Conservation (phyloP, 2,113 vertebrate genomes). For the Alces alces region DNA sequence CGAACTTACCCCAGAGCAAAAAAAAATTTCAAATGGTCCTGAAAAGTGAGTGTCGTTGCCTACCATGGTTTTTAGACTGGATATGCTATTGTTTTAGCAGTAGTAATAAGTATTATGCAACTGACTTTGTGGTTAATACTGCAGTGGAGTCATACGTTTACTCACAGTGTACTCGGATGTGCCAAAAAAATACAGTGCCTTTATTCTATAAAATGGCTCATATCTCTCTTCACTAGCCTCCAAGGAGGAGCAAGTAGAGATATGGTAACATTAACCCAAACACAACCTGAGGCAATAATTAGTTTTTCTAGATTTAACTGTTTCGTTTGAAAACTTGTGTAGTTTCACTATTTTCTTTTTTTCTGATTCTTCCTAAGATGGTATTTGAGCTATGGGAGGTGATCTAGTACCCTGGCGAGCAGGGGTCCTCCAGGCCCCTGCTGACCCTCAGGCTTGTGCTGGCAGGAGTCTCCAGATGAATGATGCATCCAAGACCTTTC, state of each 20-base stretch:
- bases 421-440: not conserved
- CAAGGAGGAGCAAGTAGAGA: not conserved
- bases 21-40: not conserved
- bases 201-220: not conserved
- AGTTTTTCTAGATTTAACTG: not conserved
- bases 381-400: not conserved
- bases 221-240: not conserved
- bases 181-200: not conserved
- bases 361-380: not conserved
- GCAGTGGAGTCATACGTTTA: not conserved
- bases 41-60: not conserved
- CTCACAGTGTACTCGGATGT: not conserved
- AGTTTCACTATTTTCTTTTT: not conserved
- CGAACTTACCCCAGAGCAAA: not conserved
- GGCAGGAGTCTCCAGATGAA: not conserved
- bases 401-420: not conserved
- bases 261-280: not conserved
- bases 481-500: not conserved
- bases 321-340: not conserved
- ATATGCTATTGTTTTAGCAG: not conserved
- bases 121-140: not conserved
- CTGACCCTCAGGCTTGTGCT: not conserved
- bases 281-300: not conserved
- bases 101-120: not conserved
- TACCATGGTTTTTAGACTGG: not conserved